Evolutionary conservation across 35 echinoderm and acorn worm genomes (phyloP).

Genomic region (Stichopus chloronotus): DNA sequence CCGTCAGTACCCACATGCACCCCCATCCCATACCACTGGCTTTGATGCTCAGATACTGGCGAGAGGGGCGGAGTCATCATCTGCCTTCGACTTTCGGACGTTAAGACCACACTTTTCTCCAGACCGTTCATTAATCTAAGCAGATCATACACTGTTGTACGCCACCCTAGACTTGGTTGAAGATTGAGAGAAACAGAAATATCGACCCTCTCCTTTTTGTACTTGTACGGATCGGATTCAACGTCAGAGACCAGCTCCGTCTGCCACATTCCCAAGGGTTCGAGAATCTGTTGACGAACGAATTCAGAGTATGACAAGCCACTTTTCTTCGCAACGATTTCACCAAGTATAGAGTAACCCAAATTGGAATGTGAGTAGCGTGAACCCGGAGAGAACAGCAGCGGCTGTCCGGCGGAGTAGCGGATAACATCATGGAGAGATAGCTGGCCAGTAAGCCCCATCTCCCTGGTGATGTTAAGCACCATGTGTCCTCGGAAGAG

Average conservation of each 20-base stretch:
- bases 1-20: constrained; percentile 66
- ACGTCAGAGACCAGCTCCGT: constrained; percentile 57
- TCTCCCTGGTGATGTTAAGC: constrained; percentile 77
- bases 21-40: constrained; percentile 88
- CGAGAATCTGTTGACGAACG: constrained; percentile 69
- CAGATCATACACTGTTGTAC: constrained; percentile 84
- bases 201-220: neutral
- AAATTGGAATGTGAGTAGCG: constrained; percentile 92
- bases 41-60: constrained; percentile 72
- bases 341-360: constrained; percentile 84
- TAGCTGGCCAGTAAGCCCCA: constrained; percentile 48
- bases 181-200: constrained; percentile 52
- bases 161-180: constrained; percentile 84
- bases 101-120: constrained; percentile 44
- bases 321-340: constrained; percentile 71
- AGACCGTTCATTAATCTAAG: constrained; percentile 80
- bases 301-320: constrained; percentile 67
- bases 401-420: constrained; percentile 68
- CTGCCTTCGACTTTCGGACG: neutral
- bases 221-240: constrained; percentile 22
- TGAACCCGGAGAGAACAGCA: constrained; percentile 74
- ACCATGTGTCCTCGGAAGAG: constrained; percentile 83
- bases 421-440: constrained; percentile 67
- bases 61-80: constrained; percentile 66
- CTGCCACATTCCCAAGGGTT: constrained; percentile 92